Evolutionary conservation across 2,113 vertebrate genomes (phyloP).

Genomic region (Caracal caracal): DNA sequence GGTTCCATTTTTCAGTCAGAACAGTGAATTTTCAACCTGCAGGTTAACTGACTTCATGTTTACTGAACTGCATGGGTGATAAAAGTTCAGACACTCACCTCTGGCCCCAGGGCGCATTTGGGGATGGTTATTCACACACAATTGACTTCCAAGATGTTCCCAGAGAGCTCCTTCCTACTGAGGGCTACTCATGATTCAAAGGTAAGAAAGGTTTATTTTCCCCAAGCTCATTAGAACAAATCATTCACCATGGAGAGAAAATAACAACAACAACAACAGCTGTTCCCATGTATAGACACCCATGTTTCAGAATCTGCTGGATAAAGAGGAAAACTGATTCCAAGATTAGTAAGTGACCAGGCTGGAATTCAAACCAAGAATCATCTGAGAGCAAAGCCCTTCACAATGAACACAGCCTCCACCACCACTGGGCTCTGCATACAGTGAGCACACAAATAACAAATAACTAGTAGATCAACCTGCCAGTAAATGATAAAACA

Average conservation of each 20-base stretch:
- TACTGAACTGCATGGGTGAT: conserved; percentile 66
- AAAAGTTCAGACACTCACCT: conserved; percentile 63
- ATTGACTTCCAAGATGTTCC: conserved; percentile 69
- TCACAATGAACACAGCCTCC: not conserved
- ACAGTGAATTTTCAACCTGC: conserved; percentile 39
- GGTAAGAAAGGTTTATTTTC: conserved; percentile 52
- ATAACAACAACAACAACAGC: not conserved
- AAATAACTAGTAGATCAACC: not conserved
- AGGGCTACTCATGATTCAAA: conserved; percentile 62
- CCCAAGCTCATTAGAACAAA: conserved; percentile 7
- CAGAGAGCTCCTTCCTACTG: conserved; percentile 52
- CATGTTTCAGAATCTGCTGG: not conserved
- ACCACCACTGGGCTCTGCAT: not conserved
- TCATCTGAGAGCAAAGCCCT: not conserved
- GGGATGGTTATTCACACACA: conserved; percentile 67
- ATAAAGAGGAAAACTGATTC: conserved; percentile 2
- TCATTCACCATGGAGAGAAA: not conserved
- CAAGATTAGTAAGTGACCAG: not conserved
- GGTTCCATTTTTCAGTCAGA: conserved; percentile 42
- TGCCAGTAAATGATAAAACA: not conserved
- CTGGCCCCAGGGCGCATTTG: conserved; percentile 53
- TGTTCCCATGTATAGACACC: not conserved
- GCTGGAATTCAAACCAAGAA: conserved; percentile 4
- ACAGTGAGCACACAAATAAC: not conserved
- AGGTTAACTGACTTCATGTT: conserved; percentile 50